Evolutionary conservation across 2,113 vertebrate genomes (phyloP).

Genomic region (Pygoscelis adeliae): DNA sequence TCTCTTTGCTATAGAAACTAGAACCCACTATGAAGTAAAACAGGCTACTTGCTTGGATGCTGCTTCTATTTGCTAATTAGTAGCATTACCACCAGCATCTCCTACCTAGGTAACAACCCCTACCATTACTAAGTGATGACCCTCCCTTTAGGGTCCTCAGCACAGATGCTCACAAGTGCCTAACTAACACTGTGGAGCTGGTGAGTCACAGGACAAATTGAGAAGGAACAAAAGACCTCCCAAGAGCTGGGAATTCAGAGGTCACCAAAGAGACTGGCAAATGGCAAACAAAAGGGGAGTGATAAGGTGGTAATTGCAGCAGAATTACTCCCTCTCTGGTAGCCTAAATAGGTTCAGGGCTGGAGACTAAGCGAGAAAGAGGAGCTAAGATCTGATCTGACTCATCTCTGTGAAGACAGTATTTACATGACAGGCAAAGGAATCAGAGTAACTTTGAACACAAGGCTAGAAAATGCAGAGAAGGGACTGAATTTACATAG

Average conservation of each 20-base stretch:
- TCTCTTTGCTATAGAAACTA: neutral
- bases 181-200: fast-evolving
- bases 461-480: neutral
- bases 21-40: neutral
- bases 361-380: neutral
- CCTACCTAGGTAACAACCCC: neutral
- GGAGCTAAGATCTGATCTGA: neutral
- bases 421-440: neutral
- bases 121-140: neutral
- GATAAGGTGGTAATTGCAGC: neutral
- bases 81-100: neutral
- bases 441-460: fast-evolving
- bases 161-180: fast-evolving
- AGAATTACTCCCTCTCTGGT: neutral
- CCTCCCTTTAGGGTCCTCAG: neutral
- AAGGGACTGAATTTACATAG: neutral
- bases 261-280: fast-evolving
- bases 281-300: neutral
- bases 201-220: neutral
- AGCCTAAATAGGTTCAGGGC: neutral
- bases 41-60: neutral
- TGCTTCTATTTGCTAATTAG: neutral
- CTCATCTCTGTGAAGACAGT: fast-evolving
- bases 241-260: neutral
- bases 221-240: neutral